Percentiles rank a stretch among this genome's conserved stretches.
Evolutionary conservation across 2,797 vertebrate genomes (phyloP).

Genomic region (Champsocephalus esox): DNA sequence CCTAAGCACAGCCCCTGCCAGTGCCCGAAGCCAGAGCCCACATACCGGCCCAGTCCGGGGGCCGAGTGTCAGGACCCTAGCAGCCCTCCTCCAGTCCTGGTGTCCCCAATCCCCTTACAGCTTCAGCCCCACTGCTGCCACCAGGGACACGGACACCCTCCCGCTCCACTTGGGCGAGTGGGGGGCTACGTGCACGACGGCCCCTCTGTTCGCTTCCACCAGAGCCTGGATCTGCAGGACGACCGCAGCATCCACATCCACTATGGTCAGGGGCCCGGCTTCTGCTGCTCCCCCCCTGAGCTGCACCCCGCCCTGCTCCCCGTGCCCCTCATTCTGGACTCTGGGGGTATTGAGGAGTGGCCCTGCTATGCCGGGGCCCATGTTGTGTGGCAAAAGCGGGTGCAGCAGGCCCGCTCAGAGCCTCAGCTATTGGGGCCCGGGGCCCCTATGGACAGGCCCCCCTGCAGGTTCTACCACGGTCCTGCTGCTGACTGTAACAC

Average conservation of each 20-base stretch:
- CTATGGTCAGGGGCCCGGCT: slow-evolving; percentile 80
- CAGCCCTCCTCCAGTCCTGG: slow-evolving; percentile 60
- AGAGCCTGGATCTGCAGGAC: slow-evolving; percentile 85
- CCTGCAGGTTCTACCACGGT: slow-evolving; percentile 72
- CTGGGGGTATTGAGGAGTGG: slow-evolving; percentile 83
- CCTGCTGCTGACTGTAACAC: slow-evolving; percentile 69
- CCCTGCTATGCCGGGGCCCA: slow-evolving; percentile 80
- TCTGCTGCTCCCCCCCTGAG: slow-evolving; percentile 85
- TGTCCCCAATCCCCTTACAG: slow-evolving; percentile 73
- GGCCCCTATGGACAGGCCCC: slow-evolving; percentile 75
- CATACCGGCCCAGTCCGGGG: slow-evolving; percentile 69
- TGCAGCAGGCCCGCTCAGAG: slow-evolving; percentile 84
- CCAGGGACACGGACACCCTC: slow-evolving; percentile 76
- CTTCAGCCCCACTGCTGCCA: slow-evolving; percentile 81
- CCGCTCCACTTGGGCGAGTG: slow-evolving; percentile 78
- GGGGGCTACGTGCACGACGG: slow-evolving; percentile 82
- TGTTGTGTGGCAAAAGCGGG: slow-evolving; percentile 89
- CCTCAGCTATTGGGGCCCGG: slow-evolving; percentile 84
- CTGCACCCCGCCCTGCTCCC: slow-evolving; percentile 85
- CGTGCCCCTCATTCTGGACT: slow-evolving; percentile 87
- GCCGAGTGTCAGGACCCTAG: slow-evolving; percentile 72
- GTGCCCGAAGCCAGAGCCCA: slow-evolving; percentile 79
- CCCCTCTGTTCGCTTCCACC: slow-evolving; percentile 80
- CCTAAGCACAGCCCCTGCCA: slow-evolving; percentile 77
- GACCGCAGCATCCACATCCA: slow-evolving; percentile 83